Evolutionary conservation across 2,888 invertebrate species (phyloP), one percentile per base, ranked within the genome.

Genomic region (Syrphus vitripennis): DNA sequence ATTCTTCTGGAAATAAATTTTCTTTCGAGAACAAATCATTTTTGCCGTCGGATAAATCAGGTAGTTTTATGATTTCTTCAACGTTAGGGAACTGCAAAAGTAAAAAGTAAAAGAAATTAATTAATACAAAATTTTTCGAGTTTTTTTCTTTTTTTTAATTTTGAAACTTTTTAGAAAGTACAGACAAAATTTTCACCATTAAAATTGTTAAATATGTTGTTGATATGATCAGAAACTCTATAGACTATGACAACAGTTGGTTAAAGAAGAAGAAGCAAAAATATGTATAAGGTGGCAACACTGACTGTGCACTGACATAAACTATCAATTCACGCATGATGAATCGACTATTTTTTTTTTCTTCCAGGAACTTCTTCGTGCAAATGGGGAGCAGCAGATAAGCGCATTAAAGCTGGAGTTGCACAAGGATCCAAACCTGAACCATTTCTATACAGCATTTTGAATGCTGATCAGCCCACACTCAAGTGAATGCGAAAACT

Each of bases 1-100:
- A 87, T 75, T 90, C 89, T 9, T 84, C 77, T 3, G 91, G 91
- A 45, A 91, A 45, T 63, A 90, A 90, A 16, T 57, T 24, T 72
- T 69, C 37, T 16, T 69, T 48, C 0, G 76, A 69, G 26, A 29
- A 10, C 0, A 12, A 4, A 7, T 24, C 19, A 31, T 45, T 6
- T 3, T 61, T 40, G 5, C 3, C 29, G 2, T 71, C 53, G 9
- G 48, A 2, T 14, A n/a, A 34, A 26, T 16, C 12, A 4, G 42
- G 4, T 31, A 40, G 5, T 40, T 61, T 81, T 12, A 72, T 3
- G 19, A 81, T 4, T 31, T 67, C 76, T 14, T 84, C 84, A 14
- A 59, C 10, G 55, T 84, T 59, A 14, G 84, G 84, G 14, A 67
- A 57, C 84, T 84, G 55, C 0, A 61, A 80, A 34, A 14, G 16